phyloP scores from a whole-genome alignment of 2,113 vertebrate genomes.

The Stercorarius parasiticus region DNA sequence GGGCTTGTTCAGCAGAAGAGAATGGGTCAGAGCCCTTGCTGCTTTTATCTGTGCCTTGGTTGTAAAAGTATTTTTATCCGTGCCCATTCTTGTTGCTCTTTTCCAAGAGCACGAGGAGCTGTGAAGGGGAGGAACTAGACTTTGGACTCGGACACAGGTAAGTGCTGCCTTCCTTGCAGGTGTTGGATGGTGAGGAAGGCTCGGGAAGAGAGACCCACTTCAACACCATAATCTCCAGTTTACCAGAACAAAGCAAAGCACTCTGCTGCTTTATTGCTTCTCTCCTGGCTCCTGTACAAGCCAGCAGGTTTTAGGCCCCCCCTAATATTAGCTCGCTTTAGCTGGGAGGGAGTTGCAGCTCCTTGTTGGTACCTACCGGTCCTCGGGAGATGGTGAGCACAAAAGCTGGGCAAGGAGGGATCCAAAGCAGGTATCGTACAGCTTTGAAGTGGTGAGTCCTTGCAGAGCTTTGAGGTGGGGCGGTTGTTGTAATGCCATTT shows the following conservation, averaged over 20 bases:
- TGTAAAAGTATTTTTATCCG: no score
- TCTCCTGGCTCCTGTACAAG: neutral
- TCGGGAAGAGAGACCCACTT: no score
- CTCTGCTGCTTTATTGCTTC: no score
- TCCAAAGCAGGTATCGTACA: rapidly evolving
- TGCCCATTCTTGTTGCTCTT: neutral
- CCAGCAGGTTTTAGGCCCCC: neutral
- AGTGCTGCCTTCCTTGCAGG: neutral
- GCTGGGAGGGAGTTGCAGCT: neutral
- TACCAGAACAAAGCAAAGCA: neutral
- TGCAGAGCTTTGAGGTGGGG: neutral
- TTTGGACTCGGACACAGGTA: neutral
- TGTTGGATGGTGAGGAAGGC: no score
- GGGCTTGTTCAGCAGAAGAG: neutral
- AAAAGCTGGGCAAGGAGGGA: neutral
- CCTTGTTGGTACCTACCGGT: neutral
- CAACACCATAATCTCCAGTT: no score
- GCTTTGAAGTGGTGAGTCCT: neutral
- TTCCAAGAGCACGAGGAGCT: neutral
- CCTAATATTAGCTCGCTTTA: no score
- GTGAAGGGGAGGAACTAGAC: neutral
- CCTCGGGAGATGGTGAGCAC: neutral
- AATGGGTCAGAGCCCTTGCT: no score
- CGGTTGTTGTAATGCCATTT: rapidly evolving
- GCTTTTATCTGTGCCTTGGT: neutral